Evolutionary conservation across 2,797 vertebrate genomes (phyloP).

Genomic region (Acrocephalus scirpaceus): DNA sequence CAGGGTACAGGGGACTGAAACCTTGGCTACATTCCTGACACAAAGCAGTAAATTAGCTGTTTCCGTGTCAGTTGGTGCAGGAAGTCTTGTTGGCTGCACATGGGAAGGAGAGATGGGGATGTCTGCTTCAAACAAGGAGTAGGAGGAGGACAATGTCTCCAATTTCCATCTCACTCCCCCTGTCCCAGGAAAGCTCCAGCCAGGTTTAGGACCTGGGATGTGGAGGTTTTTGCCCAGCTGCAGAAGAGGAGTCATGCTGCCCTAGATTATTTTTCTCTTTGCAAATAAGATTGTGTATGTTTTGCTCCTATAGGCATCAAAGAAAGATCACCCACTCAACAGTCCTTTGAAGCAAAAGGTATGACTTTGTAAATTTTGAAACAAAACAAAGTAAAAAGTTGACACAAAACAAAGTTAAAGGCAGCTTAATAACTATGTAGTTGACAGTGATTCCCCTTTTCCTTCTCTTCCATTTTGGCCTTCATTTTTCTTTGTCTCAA

Average conservation of each 20-base stretch:
- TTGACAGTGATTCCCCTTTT: neutral
- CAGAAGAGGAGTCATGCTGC: neutral
- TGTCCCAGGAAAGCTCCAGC: neutral
- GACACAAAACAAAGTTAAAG: neutral
- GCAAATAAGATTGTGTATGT: neutral
- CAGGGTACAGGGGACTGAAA: neutral
- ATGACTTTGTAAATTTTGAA: neutral
- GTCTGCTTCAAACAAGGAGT: neutral
- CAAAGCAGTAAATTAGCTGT: constrained; percentile 41
- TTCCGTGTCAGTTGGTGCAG: constrained; percentile 28
- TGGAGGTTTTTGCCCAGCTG: neutral
- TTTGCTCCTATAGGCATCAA: neutral
- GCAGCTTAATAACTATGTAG: neutral
- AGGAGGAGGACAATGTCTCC: neutral
- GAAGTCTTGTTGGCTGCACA: constrained; percentile 44
- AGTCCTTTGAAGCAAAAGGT: neutral
- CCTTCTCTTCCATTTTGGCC: neutral
- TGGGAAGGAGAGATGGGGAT: constrained; percentile 43
- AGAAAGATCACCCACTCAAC: neutral
- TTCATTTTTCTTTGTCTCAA: neutral
- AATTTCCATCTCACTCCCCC: neutral
- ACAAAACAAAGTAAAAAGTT: neutral
- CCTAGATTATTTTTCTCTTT: neutral
- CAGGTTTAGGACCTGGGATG: neutral
- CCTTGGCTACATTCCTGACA: neutral